Percentiles rank a stretch among this genome's conserved stretches.
Evolutionary conservation across 2,888 invertebrate species (phyloP).

Genomic region (Doris montereyensis): DNA sequence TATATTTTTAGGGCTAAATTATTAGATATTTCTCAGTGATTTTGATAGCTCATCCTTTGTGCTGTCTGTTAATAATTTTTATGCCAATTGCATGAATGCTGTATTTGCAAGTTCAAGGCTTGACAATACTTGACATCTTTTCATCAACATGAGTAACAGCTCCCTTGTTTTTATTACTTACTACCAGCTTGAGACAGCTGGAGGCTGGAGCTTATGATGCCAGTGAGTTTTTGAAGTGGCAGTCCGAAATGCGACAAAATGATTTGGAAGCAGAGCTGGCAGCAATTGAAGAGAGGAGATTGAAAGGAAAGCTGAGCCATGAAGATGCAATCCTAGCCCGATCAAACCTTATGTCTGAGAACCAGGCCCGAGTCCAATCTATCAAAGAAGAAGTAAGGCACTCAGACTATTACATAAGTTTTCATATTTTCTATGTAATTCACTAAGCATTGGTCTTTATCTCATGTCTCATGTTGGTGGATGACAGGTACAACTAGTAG

Average conservation of each 20-base stretch:
- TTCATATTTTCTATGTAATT: no score
- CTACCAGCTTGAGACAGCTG: constrained; percentile 60
- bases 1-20: no score
- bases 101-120: no score
- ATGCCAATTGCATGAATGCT: no score
- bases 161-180: background rate
- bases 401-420: no score
- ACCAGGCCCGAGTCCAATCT: constrained; percentile 64
- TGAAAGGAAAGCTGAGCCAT: constrained; percentile 71
- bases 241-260: constrained; percentile 65
- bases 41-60: no score
- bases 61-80: no score
- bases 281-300: constrained; percentile 68
- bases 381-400: constrained; percentile 71
- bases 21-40: no score
- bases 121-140: no score
- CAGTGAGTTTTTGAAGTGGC: constrained; percentile 70
- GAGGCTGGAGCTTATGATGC: constrained; percentile 70
- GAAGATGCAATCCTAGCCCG: constrained; percentile 72
- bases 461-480: no score
- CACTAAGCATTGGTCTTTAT: no score
- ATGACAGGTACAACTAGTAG: no score
- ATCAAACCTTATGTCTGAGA: constrained; percentile 66
- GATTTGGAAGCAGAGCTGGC: constrained; percentile 67
- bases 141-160: background rate